A percentile compares a stretch with the other conserved stretches of the same genome.
These are phyloP conservation scores for Drosophila limbata DNA, from an alignment of 2,888 invertebrate genomes.

Conservation along the genomic window DNA sequence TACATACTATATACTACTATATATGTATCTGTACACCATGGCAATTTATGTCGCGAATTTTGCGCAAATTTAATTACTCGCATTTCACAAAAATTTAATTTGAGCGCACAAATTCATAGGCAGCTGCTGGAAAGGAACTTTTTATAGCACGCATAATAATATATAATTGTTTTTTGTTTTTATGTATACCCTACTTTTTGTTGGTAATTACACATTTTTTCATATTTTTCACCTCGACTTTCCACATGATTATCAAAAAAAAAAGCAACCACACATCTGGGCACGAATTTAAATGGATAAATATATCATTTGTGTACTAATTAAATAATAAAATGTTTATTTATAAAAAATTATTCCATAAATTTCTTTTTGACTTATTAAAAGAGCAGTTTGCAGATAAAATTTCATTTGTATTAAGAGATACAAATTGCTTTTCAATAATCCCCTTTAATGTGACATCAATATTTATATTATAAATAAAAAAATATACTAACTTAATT, in stretches of 20 bases:
- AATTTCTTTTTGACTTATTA: no score
- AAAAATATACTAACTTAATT: not conserved
- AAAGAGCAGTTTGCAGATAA: no score
- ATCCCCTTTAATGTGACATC: not conserved
- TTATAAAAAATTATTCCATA: no score
- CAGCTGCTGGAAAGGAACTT: conserved; percentile 36
- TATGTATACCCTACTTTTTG: not conserved
- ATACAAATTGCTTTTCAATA: not conserved
- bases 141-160: conserved; percentile 54
- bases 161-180: conserved; percentile 8
- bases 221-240: no score
- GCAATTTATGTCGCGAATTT: conserved; percentile 48
- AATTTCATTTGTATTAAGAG: no score
- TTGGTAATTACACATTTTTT: not conserved
- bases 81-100: conserved; percentile 67
- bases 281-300: no score
- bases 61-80: conserved; percentile 68
- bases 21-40: conserved; percentile 11
- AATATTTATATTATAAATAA: not conserved
- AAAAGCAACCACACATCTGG: no score
- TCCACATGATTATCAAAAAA: no score
- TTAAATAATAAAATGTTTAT: not conserved
- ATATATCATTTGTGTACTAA: no score
- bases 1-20: not conserved
- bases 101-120: conserved; percentile 25